A percentile compares a stretch with the other conserved stretches of the same genome.
phyloP scores from a whole-genome alignment of 2,888 invertebrate species.

The Drosophila falleni region DNA sequence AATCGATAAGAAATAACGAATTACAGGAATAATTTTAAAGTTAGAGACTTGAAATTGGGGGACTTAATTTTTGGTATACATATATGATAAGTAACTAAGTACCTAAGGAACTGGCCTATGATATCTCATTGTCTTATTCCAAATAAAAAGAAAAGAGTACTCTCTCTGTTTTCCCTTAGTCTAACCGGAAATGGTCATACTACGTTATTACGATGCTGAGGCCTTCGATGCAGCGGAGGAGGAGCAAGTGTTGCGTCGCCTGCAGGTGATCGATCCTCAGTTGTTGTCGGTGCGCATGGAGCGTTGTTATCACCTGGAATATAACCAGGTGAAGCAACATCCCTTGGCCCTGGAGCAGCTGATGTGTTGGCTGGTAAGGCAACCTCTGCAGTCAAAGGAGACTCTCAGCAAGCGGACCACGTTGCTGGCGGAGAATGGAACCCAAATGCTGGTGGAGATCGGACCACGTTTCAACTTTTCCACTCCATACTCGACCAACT shows the following conservation, averaged over 20 bases:
- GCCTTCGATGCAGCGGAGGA: constrained; percentile 86
- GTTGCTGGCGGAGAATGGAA: constrained; percentile 77
- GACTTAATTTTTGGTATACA: too few species aligned
- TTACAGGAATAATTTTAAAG: too few species aligned
- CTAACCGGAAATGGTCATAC: constrained; percentile 65
- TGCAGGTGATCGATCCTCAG: constrained; percentile 84
- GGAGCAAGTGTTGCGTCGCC: constrained; percentile 87
- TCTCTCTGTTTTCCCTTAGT: background rate
- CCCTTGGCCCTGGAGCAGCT: constrained; percentile 86
- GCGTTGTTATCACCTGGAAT: constrained; percentile 93
- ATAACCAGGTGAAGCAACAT: constrained; percentile 63
- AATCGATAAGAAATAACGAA: too few species aligned
- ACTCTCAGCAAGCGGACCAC: constrained; percentile 84
- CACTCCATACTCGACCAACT: constrained; percentile 98
- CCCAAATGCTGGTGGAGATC: constrained; percentile 90
- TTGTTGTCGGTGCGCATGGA: constrained; percentile 86
- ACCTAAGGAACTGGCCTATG: too few species aligned
- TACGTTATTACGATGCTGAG: constrained; percentile 71
- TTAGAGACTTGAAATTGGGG: too few species aligned
- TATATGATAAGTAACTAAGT: too few species aligned
- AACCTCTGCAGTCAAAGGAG: constrained; percentile 88
- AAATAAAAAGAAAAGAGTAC: background rate
- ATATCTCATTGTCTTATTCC: background rate
- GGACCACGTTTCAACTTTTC: constrained; percentile 98
- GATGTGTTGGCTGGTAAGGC: constrained; percentile 92